Conservation (phyloP, 2,797 vertebrate genomes). For the Ibycter americanus region DNA sequence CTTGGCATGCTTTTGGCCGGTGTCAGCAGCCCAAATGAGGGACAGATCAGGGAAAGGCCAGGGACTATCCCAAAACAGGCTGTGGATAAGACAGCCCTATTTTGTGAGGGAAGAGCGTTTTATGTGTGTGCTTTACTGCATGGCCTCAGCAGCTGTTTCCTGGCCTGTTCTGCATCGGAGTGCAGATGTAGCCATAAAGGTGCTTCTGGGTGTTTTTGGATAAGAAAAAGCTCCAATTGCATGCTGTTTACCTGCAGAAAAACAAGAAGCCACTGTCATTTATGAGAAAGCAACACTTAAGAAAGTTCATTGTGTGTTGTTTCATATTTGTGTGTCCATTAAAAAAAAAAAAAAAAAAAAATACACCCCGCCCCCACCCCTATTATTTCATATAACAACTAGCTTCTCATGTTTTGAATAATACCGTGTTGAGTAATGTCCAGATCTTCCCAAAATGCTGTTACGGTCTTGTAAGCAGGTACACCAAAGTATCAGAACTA, state of each 20-base stretch:
- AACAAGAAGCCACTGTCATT: background rate
- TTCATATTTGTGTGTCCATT: background rate
- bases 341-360: background rate
- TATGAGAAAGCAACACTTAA: background rate
- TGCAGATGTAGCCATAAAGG: background rate
- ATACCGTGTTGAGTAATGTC: background rate
- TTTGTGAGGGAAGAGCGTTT: background rate
- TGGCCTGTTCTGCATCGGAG: background rate
- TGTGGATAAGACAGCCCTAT: background rate
- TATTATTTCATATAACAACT: background rate
- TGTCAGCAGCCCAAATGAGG: background rate
- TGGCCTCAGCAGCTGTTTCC: background rate
- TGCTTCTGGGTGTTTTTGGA: background rate
- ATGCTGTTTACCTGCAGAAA: background rate
- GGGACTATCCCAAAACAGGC: background rate
- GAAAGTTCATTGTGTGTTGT: background rate
- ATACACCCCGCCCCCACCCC: accelerated
- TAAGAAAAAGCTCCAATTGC: background rate
- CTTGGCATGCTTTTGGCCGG: background rate
- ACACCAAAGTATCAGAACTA: background rate
- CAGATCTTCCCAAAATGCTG: background rate
- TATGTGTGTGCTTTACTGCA: background rate
- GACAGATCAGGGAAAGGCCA: background rate
- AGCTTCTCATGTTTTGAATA: background rate
- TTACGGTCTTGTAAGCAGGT: background rate